phyloP scores from a whole-genome alignment of 2,797 vertebrate species.

The Poeciliopsis turneri region DNA sequence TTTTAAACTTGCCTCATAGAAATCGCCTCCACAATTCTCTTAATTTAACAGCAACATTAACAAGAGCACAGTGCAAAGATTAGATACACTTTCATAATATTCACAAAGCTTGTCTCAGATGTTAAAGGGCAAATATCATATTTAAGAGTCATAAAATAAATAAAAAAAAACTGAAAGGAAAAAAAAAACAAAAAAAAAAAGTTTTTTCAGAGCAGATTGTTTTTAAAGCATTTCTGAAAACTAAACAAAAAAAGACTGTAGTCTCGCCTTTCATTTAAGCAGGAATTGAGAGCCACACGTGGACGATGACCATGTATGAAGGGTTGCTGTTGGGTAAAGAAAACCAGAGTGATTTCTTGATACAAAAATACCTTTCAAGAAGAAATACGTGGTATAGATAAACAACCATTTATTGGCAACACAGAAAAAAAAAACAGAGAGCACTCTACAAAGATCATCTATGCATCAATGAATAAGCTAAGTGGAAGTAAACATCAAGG shows the following conservation, averaged over 20 bases:
- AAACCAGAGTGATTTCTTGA: neutral
- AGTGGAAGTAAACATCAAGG: neutral
- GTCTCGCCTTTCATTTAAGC: neutral
- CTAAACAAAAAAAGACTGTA: neutral
- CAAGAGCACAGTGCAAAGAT: slow-evolving; percentile 57
- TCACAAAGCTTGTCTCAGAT: slow-evolving; percentile 26
- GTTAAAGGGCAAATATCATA: slow-evolving; percentile 11
- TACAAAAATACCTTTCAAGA: neutral
- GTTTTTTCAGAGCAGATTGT: neutral
- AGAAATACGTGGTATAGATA: neutral
- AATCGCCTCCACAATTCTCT: slow-evolving; percentile 2
- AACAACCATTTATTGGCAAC: neutral
- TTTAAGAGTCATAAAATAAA: neutral
- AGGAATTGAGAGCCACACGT: neutral
- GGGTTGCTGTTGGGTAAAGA: neutral
- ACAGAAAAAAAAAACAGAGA: neutral
- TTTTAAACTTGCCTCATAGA: slow-evolving; percentile 18
- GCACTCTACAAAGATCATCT: neutral
- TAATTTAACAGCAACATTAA: slow-evolving; percentile 36
- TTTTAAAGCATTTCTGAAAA: neutral
- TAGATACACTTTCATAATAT: slow-evolving; percentile 49
- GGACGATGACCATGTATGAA: neutral
- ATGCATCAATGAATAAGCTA: neutral
- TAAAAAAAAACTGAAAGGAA: neutral
- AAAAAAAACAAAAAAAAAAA: neutral